phyloP scores from a whole-genome alignment of 2,113 vertebrate species.

The Rallus limicola region DNA sequence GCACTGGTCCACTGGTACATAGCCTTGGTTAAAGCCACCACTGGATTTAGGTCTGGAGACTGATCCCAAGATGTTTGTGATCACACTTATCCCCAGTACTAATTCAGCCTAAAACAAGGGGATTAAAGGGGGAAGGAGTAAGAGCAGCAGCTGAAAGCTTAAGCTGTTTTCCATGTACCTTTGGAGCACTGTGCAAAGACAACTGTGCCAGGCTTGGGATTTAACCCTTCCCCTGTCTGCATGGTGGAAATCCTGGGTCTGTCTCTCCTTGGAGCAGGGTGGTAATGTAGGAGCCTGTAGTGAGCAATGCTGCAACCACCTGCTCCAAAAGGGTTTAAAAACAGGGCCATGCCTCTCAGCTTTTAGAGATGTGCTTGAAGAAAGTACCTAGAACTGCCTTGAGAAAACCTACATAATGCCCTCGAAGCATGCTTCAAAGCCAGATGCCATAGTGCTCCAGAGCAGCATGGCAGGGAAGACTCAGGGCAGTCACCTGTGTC shows the following conservation, averaged over 20 bases:
- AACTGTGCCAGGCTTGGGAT: neutral
- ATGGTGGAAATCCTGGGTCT: neutral
- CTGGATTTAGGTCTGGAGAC: neutral
- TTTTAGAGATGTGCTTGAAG: neutral
- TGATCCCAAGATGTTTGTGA: neutral
- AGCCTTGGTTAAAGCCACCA: neutral
- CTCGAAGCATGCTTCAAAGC: neutral
- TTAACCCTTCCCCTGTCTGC: neutral
- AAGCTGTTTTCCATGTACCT: neutral
- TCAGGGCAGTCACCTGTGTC: neutral
- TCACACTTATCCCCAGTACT: neutral
- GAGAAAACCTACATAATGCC: neutral
- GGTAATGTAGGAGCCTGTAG: neutral
- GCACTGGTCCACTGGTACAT: neutral
- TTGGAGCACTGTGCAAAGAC: neutral
- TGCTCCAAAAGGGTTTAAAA: neutral
- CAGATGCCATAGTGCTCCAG: neutral
- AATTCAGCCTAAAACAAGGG: neutral
- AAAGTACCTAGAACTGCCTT: neutral
- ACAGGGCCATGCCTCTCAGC: neutral
- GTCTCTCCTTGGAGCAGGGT: accelerated
- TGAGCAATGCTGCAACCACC: neutral
- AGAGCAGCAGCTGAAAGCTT: neutral
- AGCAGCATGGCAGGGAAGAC: neutral
- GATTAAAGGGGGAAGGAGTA: neutral